Percentiles rank a stretch among this genome's conserved stretches.
These are phyloP conservation scores for Aix galericulata DNA, from an alignment of 2,113 vertebrate species.

Conservation along the genomic window DNA sequence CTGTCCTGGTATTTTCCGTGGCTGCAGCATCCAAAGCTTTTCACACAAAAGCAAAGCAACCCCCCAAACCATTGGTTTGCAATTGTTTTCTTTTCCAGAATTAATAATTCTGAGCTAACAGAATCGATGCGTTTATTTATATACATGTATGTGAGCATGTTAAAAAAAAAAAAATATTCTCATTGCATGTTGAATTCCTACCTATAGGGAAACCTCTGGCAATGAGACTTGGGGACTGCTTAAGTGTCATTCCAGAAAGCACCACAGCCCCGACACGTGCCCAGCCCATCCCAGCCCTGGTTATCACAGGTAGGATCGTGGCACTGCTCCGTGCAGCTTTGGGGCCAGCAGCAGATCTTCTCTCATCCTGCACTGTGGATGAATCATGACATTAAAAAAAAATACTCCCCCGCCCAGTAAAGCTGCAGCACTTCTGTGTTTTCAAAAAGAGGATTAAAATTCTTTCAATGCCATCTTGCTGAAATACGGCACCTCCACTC, in stretches of 20 bases:
- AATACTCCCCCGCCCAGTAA: neutral
- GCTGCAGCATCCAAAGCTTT: neutral
- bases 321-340: neutral
- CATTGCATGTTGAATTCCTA: neutral
- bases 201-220: neutral
- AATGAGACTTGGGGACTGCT: neutral
- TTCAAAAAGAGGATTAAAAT: constrained; percentile 49
- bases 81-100: neutral
- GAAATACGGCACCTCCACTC: neutral
- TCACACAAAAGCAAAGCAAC: neutral
- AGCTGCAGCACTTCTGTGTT: neutral
- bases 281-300: neutral
- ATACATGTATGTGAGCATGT: neutral
- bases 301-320: neutral
- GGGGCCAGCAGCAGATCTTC: neutral
- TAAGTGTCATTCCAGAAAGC: neutral
- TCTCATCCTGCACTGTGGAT: too few species aligned
- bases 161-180: neutral
- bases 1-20: neutral
- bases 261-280: accelerated
- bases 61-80: neutral
- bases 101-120: neutral
- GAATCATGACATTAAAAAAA: too few species aligned
- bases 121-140: neutral
- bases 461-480: constrained; percentile 2